Percentiles rank a stretch among this genome's conserved stretches.
Evolutionary conservation across 2,113 vertebrate species (phyloP).

Genomic region (Acanthisitta chloris): DNA sequence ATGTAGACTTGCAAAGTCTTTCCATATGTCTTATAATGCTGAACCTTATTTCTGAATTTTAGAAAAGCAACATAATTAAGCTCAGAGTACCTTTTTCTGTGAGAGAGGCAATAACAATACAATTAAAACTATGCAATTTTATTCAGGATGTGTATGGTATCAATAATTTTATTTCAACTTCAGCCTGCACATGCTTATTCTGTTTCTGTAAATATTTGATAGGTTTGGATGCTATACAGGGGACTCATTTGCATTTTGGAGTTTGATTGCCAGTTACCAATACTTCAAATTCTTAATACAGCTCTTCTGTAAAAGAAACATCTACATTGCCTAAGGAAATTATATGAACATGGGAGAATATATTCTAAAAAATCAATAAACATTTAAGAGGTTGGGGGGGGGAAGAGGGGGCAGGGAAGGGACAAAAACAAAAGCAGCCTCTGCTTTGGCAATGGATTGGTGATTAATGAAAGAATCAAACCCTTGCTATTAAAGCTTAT

Average conservation of each 20-base stretch:
- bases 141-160: not conserved
- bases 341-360: not conserved
- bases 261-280: not conserved
- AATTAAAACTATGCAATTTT: not conserved
- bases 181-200: not conserved
- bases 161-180: not conserved
- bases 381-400: not conserved
- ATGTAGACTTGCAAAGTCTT: not conserved
- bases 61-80: not conserved
- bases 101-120: not conserved
- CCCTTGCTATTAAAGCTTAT: not conserved
- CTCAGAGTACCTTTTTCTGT: not conserved
- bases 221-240: not conserved
- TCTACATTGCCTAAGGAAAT: not conserved
- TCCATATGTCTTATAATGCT: not conserved
- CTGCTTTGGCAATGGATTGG: not conserved
- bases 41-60: not conserved
- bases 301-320: not conserved
- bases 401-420: fast-evolving
- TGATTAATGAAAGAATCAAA: not conserved
- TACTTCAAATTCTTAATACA: not conserved
- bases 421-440: not conserved
- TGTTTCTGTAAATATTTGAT: not conserved
- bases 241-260: not conserved
- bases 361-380: not conserved